These are phyloP conservation scores for Argyra leucocephala DNA, from an alignment of 2,888 invertebrate species.

Conservation along the genomic window DNA sequence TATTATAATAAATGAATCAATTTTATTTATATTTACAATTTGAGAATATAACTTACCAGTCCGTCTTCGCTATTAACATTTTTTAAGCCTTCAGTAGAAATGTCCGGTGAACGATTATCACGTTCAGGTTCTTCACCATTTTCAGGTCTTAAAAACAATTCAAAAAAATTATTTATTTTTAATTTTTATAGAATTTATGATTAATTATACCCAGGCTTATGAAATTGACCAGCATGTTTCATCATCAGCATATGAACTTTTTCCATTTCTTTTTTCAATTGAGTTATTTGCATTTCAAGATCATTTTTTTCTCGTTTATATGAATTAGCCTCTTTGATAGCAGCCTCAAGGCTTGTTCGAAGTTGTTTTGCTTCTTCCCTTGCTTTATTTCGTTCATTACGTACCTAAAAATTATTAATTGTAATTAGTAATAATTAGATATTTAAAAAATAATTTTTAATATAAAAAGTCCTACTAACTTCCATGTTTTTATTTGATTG, in stretches of 20 bases:
- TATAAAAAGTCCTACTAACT: background rate
- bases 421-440: background rate
- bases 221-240: constrained; percentile 62
- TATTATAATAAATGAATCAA: constrained; percentile 12
- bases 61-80: constrained; percentile 44
- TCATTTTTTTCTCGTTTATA: constrained; percentile 72
- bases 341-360: constrained; percentile 66
- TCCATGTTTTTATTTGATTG: background rate
- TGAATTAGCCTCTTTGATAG: constrained; percentile 63
- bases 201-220: constrained; percentile 39
- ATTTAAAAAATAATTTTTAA: background rate
- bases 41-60: constrained; percentile 28
- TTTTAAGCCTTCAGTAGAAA: constrained; percentile 43
- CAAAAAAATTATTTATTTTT: background rate
- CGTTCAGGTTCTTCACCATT: constrained; percentile 40
- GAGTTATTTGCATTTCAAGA: constrained; percentile 63
- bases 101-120: constrained; percentile 42
- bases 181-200: background rate
- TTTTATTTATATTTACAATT: too few species aligned
- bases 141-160: constrained; percentile 21
- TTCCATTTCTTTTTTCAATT: constrained; percentile 71
- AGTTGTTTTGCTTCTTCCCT: constrained; percentile 80
- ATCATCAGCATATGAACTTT: constrained; percentile 59
- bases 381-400: constrained; percentile 86
- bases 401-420: constrained; percentile 45